These are phyloP conservation scores for Rambutsinella grinnellia DNA, from an alignment of 2,888 invertebrate species.

Conservation along the genomic window DNA sequence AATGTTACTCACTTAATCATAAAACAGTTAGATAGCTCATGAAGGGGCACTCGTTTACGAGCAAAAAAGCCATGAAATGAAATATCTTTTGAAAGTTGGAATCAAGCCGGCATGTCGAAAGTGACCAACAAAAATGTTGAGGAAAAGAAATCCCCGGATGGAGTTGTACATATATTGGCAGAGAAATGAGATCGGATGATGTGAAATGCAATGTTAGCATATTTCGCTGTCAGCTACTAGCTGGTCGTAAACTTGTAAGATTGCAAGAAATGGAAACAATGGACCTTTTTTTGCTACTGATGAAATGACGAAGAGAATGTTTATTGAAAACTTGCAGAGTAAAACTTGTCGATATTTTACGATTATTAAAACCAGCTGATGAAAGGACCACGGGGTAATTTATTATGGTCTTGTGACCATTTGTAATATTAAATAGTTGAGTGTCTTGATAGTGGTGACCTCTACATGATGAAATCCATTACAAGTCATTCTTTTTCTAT, in stretches of 20 bases:
- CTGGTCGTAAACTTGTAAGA: background rate
- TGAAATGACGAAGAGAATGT: background rate
- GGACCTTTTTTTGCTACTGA: background rate
- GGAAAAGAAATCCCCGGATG: too few species aligned
- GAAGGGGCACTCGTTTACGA: constrained; percentile 12
- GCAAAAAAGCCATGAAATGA: constrained; percentile 25
- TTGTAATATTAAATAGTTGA: background rate
- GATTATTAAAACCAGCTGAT: constrained; percentile 21
- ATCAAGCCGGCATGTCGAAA: background rate
- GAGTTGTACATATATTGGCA: too few species aligned
- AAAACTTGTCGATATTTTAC: constrained; percentile 5
- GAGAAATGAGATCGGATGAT: too few species aligned
- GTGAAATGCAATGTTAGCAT: too few species aligned
- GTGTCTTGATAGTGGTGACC: too few species aligned
- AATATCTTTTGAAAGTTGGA: background rate
- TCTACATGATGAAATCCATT: too few species aligned
- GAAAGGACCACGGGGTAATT: constrained; percentile 22
- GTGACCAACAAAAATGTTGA: background rate
- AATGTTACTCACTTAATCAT: constrained; percentile 39
- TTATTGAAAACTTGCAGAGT: constrained; percentile 23
- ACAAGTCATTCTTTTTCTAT: too few species aligned
- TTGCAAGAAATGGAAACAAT: background rate
- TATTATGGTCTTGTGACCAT: constrained; percentile 11
- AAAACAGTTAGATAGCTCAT: constrained; percentile 39
- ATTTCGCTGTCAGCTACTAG: too few species aligned